Base-by-base conservation (phyloP, 2,797 vertebrate genomes). In the Heterohyrax brucei region DNA sequence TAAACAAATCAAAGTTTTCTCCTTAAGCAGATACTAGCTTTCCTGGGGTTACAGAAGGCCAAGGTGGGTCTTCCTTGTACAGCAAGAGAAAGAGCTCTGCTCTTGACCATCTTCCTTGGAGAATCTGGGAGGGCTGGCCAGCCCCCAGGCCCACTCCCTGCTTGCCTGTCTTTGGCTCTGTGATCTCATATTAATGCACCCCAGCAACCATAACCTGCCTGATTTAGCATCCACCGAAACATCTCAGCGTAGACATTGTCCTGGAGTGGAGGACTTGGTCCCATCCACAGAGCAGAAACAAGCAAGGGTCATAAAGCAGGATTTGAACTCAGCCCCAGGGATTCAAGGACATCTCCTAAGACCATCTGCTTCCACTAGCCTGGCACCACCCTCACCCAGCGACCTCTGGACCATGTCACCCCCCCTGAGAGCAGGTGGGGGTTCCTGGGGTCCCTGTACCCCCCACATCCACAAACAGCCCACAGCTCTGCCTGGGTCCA, bases 101-200 rank as follows among this genome's bases (percentile, higher is more conserved):
- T 30, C 18, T 78, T 28, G 30, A 39, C 18, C 0, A 66, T 30
- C 24, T 0, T n/a, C 33, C 18, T 30, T 53, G 33, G 80, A 75
- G 78, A 89, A 48, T n/a, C 21, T 62, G 33, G 26, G n/a, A 73
- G 39, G 83, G 61, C 13, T 22, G 0, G 48, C 24, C 86, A 48
- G 64, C 50, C 21, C 21, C 18, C 18, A 19, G 19, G 33, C 13
- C 16, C 7, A 3, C 30, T 61, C 13, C 87, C 44, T 1, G 21
- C n/a, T 13, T 10, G 19, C 30, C 46, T 1, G 22, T 28, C 9
- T 59, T 21, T 2, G n/a, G 46, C 21, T 59, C 9, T 79, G 62
- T 8, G 79, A 56, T 3, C 75, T 7, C 16, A 10, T 1, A 0
- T 5, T n/a, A 39, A 53, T 3, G 10, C 7, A 0, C 5, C 21